Percentiles rank a stretch among this genome's conserved stretches.
phyloP scores from a whole-genome alignment of 2,113 vertebrate species.

The Scytalopus superciliaris region DNA sequence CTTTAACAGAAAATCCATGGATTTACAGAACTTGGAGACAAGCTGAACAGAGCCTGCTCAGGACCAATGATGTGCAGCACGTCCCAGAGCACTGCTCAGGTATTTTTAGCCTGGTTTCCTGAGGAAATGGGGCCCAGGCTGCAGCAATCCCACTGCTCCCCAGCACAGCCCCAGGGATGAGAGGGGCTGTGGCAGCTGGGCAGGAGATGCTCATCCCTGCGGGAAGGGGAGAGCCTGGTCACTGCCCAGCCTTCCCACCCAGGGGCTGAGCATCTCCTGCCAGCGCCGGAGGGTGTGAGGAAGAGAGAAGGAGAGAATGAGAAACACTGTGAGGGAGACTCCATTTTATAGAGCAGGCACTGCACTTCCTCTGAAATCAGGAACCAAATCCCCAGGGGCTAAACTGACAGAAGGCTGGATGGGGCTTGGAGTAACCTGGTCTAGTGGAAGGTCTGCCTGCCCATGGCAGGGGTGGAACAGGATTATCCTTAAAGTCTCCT shows the following conservation, averaged over 20 bases:
- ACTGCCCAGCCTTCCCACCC: too few relatives aligned
- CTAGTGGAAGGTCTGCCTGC: neutral
- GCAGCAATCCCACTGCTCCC: neutral
- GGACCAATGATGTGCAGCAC: accelerated
- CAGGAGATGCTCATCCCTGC: accelerated
- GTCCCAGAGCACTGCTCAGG: neutral
- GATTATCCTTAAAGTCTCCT: neutral
- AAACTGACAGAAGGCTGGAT: neutral
- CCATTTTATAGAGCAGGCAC: neutral
- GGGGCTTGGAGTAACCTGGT: neutral
- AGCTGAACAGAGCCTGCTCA: neutral
- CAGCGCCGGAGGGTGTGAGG: neutral
- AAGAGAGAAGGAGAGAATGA: neutral
- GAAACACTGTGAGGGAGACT: neutral
- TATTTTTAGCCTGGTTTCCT: constrained; percentile 26
- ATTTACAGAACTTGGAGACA: accelerated
- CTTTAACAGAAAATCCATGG: accelerated
- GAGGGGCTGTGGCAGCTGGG: accelerated
- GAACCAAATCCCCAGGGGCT: neutral
- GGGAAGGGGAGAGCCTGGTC: neutral
- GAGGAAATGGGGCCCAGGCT: neutral
- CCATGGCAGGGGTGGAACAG: neutral
- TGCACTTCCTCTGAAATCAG: neutral
- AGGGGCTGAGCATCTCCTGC: neutral
- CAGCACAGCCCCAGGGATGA: neutral